These are phyloP conservation scores for Amphiura filiformis DNA, from an alignment of 35 echinoderm and acorn worm genomes.

Conservation along the genomic window DNA sequence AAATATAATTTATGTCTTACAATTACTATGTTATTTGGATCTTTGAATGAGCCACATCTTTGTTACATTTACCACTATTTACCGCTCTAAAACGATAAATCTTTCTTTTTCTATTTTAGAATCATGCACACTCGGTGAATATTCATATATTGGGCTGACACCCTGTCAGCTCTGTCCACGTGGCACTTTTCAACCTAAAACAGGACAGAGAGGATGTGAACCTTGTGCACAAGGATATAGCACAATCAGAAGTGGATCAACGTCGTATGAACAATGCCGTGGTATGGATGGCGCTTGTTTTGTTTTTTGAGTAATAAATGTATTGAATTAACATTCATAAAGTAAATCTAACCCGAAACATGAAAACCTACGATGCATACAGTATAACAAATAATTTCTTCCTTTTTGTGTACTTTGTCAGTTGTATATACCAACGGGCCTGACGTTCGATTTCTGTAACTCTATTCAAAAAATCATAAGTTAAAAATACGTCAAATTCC, in stretches of 20 bases:
- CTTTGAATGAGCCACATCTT: neutral
- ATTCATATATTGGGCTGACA: constrained; percentile 15
- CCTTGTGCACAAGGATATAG: constrained; percentile 23
- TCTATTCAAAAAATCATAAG: too few relatives aligned
- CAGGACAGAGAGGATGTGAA: constrained; percentile 20
- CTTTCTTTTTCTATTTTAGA: neutral
- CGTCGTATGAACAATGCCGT: neutral
- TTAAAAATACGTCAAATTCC: too few relatives aligned
- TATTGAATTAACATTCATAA: too few relatives aligned
- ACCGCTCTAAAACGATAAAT: neutral
- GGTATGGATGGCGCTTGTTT: too few relatives aligned
- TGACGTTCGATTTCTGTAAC: too few relatives aligned
- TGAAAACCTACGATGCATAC: too few relatives aligned
- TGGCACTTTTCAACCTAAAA: constrained; percentile 14
- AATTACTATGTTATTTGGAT: neutral
- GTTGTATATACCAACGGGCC: too few relatives aligned
- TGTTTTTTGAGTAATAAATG: too few relatives aligned
- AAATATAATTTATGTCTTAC: too few relatives aligned
- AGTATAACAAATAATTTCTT: too few relatives aligned
- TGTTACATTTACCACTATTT: neutral
- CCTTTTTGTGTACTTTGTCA: too few relatives aligned
- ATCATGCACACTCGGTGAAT: constrained; percentile 19
- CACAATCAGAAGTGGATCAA: constrained; percentile 21
- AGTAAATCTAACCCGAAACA: too few relatives aligned
- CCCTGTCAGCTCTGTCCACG: constrained; percentile 35